Conservation (phyloP, 2,797 vertebrate species). For the Mormyrops boulengeri region DNA sequence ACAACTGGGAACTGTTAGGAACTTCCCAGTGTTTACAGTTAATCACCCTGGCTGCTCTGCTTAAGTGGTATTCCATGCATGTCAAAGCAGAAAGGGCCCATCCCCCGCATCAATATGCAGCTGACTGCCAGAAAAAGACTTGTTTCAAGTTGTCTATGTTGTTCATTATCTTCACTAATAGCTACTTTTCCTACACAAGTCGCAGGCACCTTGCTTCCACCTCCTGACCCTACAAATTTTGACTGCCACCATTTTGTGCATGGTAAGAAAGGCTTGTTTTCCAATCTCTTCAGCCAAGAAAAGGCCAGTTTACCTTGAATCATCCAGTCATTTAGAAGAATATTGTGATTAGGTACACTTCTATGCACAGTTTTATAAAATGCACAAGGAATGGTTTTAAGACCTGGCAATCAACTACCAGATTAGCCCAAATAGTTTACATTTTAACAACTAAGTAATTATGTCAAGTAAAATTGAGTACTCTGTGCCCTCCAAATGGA, state of each 20-base stretch:
- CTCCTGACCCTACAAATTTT: background rate
- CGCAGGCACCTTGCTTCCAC: background rate
- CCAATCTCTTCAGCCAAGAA: background rate
- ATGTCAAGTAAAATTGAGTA: background rate
- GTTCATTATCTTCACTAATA: background rate
- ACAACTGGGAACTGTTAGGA: conserved; percentile 6
- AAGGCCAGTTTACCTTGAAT: background rate
- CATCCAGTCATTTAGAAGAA: background rate
- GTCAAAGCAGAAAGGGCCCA: conserved; percentile 33
- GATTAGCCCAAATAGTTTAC: background rate
- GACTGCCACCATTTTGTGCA: background rate
- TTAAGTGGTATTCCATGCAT: conserved; percentile 33
- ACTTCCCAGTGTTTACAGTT: conserved; percentile 19
- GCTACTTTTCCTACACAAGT: background rate
- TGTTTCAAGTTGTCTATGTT: conserved; percentile 31
- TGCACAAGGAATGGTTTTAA: background rate
- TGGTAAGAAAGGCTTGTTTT: background rate
- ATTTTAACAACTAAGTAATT: background rate
- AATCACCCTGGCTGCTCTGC: conserved; percentile 31
- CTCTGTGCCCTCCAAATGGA: background rate
- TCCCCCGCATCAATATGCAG: conserved; percentile 31
- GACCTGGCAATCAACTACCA: background rate
- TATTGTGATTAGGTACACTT: background rate
- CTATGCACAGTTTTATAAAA: background rate
- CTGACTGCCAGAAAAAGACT: conserved; percentile 30